These are phyloP conservation scores for Sisyra nigra DNA, from an alignment of 2,888 invertebrate genomes.

Conservation along the genomic window DNA sequence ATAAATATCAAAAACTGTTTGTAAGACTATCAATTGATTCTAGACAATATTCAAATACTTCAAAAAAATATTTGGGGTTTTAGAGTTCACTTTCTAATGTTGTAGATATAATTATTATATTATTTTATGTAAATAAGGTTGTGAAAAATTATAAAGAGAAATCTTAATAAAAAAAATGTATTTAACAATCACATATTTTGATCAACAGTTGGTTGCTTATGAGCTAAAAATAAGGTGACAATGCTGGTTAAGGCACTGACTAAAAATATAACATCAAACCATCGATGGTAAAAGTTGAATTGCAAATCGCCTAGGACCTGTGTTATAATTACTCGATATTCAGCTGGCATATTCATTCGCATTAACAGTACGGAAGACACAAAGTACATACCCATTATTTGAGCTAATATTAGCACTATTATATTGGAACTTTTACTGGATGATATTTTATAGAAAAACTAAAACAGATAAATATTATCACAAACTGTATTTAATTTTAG, in stretches of 20 bases:
- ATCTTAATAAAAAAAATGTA: neutral
- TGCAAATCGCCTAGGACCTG: conserved; percentile 92
- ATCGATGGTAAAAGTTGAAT: conserved; percentile 97
- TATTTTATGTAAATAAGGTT: no score
- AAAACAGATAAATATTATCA: conserved; percentile 21
- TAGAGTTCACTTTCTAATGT: no score
- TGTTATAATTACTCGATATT: conserved; percentile 85
- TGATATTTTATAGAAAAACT: conserved; percentile 99
- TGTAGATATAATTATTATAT: no score
- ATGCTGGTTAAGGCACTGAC: conserved; percentile 94
- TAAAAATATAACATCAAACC: conserved; percentile 99
- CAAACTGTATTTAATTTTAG: no score
- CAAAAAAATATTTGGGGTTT: no score
- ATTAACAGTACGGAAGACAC: conserved; percentile 93
- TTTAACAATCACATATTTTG: neutral
- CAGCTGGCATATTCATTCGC: conserved; percentile 98
- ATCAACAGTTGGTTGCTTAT: conserved; percentile 57
- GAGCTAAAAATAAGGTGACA: conserved; percentile 86
- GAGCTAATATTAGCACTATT: conserved; percentile 89
- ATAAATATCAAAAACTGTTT: no score
- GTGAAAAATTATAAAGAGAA: no score
- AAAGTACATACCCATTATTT: conserved; percentile 99
- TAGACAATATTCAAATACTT: no score
- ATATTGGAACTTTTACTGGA: conserved; percentile 98
- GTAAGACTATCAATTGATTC: no score